Evolutionary conservation across 2,113 vertebrate species (phyloP).

Genomic region (Varanus salvator): DNA sequence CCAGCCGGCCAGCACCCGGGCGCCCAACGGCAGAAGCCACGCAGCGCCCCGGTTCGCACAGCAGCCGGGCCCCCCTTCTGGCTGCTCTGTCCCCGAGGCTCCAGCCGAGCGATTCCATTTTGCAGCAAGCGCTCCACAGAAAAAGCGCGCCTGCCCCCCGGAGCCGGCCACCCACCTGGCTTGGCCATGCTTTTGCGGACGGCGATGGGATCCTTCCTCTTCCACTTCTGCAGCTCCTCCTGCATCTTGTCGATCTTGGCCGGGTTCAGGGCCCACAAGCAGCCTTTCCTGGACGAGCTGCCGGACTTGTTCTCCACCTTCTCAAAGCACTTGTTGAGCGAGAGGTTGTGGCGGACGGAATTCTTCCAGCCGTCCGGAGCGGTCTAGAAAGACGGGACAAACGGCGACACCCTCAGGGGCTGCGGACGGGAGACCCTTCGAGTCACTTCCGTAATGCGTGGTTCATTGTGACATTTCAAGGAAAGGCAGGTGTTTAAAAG

Average conservation of each 20-base stretch:
- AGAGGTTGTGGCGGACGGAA: slow-evolving; percentile 97
- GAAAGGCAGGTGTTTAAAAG: too few relatives aligned
- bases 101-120: neutral
- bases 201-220: slow-evolving; percentile 92
- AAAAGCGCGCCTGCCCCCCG: neutral
- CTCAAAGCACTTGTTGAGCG: slow-evolving; percentile 98
- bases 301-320: slow-evolving; percentile 95
- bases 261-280: slow-evolving; percentile 95
- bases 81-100: too few relatives aligned
- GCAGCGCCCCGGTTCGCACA: too few relatives aligned
- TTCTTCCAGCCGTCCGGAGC: slow-evolving; percentile 99
- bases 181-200: slow-evolving; percentile 97
- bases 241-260: slow-evolving; percentile 98
- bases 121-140: neutral
- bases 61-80: too few relatives aligned
- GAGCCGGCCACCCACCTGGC: slow-evolving; percentile 80
- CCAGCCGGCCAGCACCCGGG: too few relatives aligned
- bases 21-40: too few relatives aligned
- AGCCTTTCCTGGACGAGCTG: slow-evolving; percentile 92
- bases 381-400: slow-evolving; percentile 79
- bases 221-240: slow-evolving; percentile 98
- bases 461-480: neutral
- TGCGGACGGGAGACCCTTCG: neutral
- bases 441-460: too few relatives aligned
- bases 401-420: slow-evolving; percentile 24